phyloP scores from a whole-genome alignment of 1,140 invertebrate genomes.

The Orussus abietinus region DNA sequence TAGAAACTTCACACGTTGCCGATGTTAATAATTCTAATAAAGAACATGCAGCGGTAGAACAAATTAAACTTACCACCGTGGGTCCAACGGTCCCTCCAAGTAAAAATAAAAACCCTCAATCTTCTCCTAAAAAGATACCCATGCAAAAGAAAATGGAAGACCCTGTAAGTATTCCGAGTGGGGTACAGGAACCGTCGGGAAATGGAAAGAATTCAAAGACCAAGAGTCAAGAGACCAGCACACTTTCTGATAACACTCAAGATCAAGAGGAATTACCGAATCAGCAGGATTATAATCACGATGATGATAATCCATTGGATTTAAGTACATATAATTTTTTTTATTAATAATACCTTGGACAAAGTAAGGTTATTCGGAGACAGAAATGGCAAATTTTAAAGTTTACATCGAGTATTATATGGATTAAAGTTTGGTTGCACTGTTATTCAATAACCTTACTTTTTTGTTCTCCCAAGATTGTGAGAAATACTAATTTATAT shows the following conservation, averaged over 20 bases:
- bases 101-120: too few relatives aligned
- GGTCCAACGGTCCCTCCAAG: too few relatives aligned
- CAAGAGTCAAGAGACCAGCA: constrained; percentile 6
- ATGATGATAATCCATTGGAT: not conserved
- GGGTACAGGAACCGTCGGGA: not conserved
- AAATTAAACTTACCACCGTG: too few relatives aligned
- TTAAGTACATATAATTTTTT: constrained; percentile 2
- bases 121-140: constrained; percentile 8
- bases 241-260: constrained; percentile 22
- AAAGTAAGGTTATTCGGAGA: too few relatives aligned
- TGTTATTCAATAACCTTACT: constrained; percentile 3
- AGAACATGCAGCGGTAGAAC: too few relatives aligned
- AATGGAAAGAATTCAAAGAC: not conserved
- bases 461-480: not conserved
- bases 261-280: constrained; percentile 9
- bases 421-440: constrained; percentile 5
- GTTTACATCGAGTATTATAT: not conserved
- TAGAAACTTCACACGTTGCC: too few relatives aligned
- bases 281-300: not conserved
- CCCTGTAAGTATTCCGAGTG: too few relatives aligned
- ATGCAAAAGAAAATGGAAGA: not conserved
- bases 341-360: not conserved
- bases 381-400: constrained; percentile 4
- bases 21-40: too few relatives aligned
- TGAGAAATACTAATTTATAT: not conserved